These are phyloP conservation scores for Hetaerina americana DNA, from an alignment of 1,140 invertebrate genomes.

Conservation along the genomic window DNA sequence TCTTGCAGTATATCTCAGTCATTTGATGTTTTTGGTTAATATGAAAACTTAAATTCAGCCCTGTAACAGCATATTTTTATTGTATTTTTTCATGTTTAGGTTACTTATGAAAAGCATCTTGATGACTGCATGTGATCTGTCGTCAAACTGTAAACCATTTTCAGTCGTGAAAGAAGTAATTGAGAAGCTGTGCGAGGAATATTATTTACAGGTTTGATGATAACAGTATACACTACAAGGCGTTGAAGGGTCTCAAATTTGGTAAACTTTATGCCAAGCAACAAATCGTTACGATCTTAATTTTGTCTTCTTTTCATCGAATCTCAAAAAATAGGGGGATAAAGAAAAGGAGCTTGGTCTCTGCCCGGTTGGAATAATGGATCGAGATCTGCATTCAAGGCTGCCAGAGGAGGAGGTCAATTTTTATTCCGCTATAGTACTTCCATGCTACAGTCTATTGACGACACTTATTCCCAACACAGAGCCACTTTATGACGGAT, in stretches of 20 bases:
- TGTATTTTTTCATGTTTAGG: slow-evolving; percentile 28
- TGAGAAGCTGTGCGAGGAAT: slow-evolving; percentile 35
- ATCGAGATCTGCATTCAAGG: slow-evolving; percentile 32
- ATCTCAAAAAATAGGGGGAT: slow-evolving; percentile 32
- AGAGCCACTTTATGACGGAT: slow-evolving; percentile 24
- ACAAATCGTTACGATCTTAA: not conserved
- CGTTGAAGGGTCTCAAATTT: not conserved
- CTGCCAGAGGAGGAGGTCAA: slow-evolving; percentile 42
- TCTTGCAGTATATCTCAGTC: too few relatives aligned
- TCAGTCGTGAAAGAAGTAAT: slow-evolving; percentile 33
- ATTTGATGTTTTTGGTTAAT: too few relatives aligned
- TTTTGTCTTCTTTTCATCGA: not conserved
- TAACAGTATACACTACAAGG: not conserved
- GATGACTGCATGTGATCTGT: slow-evolving; percentile 42
- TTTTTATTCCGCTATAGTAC: slow-evolving; percentile 37
- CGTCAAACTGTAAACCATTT: slow-evolving; percentile 39
- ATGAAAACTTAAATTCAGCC: not conserved
- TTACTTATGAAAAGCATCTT: slow-evolving; percentile 36
- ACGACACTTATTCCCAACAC: slow-evolving; percentile 32
- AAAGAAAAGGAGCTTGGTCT: slow-evolving; percentile 37
- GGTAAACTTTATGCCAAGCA: not conserved
- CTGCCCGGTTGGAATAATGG: slow-evolving; percentile 39
- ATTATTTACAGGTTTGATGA: slow-evolving; percentile 29
- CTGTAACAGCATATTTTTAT: slow-evolving; percentile 23
- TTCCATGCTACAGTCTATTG: slow-evolving; percentile 35